A percentile compares a stretch with the other conserved stretches of the same genome.
Evolutionary conservation across 53 echinoderm and acorn worm species (phyloP).

Genomic region (Crossaster papposus): DNA sequence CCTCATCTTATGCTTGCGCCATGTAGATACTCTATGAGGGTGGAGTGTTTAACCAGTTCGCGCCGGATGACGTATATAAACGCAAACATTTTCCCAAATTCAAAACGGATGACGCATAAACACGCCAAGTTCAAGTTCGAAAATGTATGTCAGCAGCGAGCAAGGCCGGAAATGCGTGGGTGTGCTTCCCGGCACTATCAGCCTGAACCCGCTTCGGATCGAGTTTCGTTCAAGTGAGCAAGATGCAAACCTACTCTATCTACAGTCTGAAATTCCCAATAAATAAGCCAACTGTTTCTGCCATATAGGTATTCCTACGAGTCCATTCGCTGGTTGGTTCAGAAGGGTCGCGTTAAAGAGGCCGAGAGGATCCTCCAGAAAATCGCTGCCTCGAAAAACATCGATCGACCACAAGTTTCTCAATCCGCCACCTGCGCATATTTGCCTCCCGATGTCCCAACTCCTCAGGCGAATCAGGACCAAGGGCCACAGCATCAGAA

Average conservation of each 20-base stretch:
- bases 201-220: too few species aligned
- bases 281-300: not conserved
- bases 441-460: not conserved
- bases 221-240: too few species aligned
- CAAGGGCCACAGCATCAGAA: not conserved
- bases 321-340: slow-evolving; percentile 59
- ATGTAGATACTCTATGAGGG: not conserved
- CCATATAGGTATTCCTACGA: slow-evolving; percentile 40
- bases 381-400: slow-evolving; percentile 48
- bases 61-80: too few species aligned
- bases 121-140: too few species aligned
- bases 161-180: too few species aligned
- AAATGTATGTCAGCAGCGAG: too few species aligned
- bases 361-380: slow-evolving; percentile 38
- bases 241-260: not conserved
- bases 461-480: not conserved
- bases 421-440: not conserved
- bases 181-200: too few species aligned
- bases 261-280: not conserved
- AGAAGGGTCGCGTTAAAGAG: slow-evolving; percentile 42
- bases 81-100: too few species aligned
- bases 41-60: not conserved
- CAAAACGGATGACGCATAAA: too few species aligned
- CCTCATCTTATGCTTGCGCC: too few species aligned
- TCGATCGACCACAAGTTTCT: not conserved